Evolutionary conservation across 2,888 invertebrate genomes (phyloP).

Genomic region (Cenopis cana): DNA sequence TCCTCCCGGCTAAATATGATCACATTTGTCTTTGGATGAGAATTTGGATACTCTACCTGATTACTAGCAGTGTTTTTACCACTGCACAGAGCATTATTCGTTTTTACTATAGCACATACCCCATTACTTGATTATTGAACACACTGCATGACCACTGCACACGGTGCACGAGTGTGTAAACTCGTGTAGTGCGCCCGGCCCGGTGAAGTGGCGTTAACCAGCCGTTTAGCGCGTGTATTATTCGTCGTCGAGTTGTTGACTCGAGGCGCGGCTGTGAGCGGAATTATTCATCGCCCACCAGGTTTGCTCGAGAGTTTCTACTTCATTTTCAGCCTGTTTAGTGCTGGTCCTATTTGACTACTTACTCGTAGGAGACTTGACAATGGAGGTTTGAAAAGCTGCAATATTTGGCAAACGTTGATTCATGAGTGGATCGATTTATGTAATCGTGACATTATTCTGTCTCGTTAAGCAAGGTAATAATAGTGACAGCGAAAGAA

Average conservation of each 20-base stretch:
- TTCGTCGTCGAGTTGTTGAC: not conserved
- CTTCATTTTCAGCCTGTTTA: not conserved
- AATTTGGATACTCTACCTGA: too few relatives aligned
- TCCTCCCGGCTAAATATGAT: too few relatives aligned
- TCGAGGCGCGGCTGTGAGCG: not conserved
- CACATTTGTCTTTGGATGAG: too few relatives aligned
- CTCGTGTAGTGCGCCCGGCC: not conserved
- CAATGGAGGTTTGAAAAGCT: not conserved
- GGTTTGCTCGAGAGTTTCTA: not conserved
- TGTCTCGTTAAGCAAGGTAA: too few relatives aligned
- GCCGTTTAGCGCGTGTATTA: slow-evolving; percentile 3
- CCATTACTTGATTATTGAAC: slow-evolving; percentile 25
- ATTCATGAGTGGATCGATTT: too few relatives aligned
- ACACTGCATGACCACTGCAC: not conserved
- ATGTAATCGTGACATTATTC: too few relatives aligned
- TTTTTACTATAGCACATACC: too few relatives aligned
- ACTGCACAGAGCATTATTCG: too few relatives aligned
- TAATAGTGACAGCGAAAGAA: too few relatives aligned
- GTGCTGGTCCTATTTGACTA: not conserved
- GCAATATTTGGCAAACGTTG: too few relatives aligned
- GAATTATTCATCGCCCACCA: slow-evolving; percentile 6
- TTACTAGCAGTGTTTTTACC: too few relatives aligned
- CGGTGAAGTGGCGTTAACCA: not conserved
- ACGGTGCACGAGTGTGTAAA: not conserved
- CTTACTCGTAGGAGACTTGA: not conserved